Base-by-base conservation (phyloP, 2,113 vertebrate genomes). In the Riparia riparia region DNA sequence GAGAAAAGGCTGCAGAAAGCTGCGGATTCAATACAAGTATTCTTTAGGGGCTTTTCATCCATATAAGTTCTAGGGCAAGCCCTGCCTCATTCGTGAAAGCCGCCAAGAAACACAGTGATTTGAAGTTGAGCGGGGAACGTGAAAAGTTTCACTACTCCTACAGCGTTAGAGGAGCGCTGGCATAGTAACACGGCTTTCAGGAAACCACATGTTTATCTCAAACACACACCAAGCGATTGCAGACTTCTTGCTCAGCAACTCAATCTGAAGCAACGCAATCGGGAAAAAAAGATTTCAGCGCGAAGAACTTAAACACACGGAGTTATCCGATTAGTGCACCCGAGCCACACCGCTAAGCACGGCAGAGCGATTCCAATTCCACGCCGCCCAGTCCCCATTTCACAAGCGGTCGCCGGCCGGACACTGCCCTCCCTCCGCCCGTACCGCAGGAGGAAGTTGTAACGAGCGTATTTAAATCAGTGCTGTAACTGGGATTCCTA, bases 141-240 rank as follows among this genome's bases (percentile, higher is more conserved):
- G 34, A 80, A 15, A 53, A 85, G 68, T 70, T 86, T 77, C 72
- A 9, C 31, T 49, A 73, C 63, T 64, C 80, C 82, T n/a, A 74
- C 66, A 74, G 76, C 80, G 9, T 37, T 31, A 68, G 73, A 41
- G 39, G 20, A 82, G 39, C 45, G 80, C 69, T 89, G 77, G 92
- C 74, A 42, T 15, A 94, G 73, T 85, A 93, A 82, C 49, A 20
- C 3, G 25, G 85, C 82, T 96, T 95, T 95, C 90, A 96, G 95
- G 96, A 97, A 97, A 97, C 96, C 96, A 60, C 96, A 96, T 32
- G 88, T 92, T 96, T 96, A 96, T 97, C 96, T 93, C 84, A 34
- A 76, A 85, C 54, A 65, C 3, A 47, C 94, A 91, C 51, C 76
- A 71, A 37, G 80, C 72, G 56, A 69, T 28, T 84, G 61, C 88